phyloP scores from a whole-genome alignment of 2,797 vertebrate genomes.

The Poeciliopsis gracilis region DNA sequence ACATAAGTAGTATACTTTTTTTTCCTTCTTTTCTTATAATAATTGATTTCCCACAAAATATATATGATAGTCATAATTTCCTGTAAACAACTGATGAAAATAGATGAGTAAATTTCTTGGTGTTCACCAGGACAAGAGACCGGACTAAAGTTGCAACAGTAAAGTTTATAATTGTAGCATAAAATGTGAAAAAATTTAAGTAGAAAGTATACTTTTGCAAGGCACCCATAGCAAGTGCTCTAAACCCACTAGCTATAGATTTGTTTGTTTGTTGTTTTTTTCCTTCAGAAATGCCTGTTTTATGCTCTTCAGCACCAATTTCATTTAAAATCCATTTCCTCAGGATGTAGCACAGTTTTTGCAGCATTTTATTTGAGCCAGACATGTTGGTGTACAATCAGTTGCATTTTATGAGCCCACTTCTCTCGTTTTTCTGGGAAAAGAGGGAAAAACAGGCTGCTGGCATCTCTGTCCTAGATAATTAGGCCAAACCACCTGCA shows the following conservation, averaged over 20 bases:
- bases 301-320: constrained; percentile 14
- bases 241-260: not conserved
- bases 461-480: constrained; percentile 62
- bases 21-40: not conserved
- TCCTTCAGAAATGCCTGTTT: constrained; percentile 5
- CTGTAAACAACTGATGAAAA: not conserved
- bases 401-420: constrained; percentile 36
- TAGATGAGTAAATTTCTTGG: not conserved
- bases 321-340: constrained; percentile 35
- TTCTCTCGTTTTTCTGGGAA: constrained; percentile 42
- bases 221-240: not conserved
- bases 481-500: constrained; percentile 76
- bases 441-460: constrained; percentile 41
- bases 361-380: constrained; percentile 36
- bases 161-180: not conserved
- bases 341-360: constrained; percentile 53
- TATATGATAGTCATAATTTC: not conserved
- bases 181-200: not conserved
- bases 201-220: not conserved
- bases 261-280: not conserved
- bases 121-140: not conserved
- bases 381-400: constrained; percentile 27
- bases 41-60: not conserved
- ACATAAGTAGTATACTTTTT: not conserved
- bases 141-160: not conserved